phyloP scores from a whole-genome alignment of 2,888 invertebrate genomes.

The Mesorhabditis spiculigera region DNA sequence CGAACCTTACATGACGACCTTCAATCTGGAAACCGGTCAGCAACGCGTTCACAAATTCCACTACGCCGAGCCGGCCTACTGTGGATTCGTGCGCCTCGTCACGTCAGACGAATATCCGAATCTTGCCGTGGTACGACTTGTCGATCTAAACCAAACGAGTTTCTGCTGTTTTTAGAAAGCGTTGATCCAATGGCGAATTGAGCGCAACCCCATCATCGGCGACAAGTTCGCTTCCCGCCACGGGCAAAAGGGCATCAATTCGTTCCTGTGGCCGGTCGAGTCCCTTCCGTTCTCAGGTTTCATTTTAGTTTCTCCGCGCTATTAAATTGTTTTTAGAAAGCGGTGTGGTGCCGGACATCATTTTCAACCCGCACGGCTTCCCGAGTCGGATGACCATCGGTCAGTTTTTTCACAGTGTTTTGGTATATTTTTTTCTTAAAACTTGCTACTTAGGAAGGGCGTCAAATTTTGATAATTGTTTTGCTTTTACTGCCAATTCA shows the following conservation, averaged over 20 bases:
- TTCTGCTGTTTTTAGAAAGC: slow-evolving; percentile 32
- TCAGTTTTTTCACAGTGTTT: slow-evolving; percentile 7
- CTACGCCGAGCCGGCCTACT: slow-evolving; percentile 50
- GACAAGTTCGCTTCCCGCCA: slow-evolving; percentile 98
- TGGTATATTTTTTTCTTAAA: too few relatives aligned
- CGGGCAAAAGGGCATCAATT: slow-evolving; percentile 94
- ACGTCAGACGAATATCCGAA: slow-evolving; percentile 20
- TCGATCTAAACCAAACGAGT: neutral
- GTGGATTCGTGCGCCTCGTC: slow-evolving; percentile 48
- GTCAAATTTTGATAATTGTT: too few relatives aligned
- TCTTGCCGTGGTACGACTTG: slow-evolving; percentile 17
- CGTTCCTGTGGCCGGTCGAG: slow-evolving; percentile 83
- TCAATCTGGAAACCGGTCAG: slow-evolving; percentile 36
- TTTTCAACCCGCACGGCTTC: slow-evolving; percentile 98
- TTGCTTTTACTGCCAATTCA: neutral
- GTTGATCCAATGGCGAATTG: slow-evolving; percentile 57
- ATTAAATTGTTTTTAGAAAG: slow-evolving; percentile 67
- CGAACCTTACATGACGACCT: slow-evolving; percentile 73
- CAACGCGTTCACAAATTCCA: slow-evolving; percentile 43
- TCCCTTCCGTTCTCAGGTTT: slow-evolving; percentile 83
- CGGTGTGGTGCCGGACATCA: slow-evolving; percentile 90
- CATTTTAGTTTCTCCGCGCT: too few relatives aligned
- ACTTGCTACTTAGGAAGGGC: too few relatives aligned
- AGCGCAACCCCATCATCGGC: slow-evolving; percentile 90
- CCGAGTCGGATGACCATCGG: slow-evolving; percentile 97